Evolutionary conservation across 2,797 vertebrate species (phyloP), one percentile per base, ranked within the genome.

Genomic region (Babyrousa celebensis): DNA sequence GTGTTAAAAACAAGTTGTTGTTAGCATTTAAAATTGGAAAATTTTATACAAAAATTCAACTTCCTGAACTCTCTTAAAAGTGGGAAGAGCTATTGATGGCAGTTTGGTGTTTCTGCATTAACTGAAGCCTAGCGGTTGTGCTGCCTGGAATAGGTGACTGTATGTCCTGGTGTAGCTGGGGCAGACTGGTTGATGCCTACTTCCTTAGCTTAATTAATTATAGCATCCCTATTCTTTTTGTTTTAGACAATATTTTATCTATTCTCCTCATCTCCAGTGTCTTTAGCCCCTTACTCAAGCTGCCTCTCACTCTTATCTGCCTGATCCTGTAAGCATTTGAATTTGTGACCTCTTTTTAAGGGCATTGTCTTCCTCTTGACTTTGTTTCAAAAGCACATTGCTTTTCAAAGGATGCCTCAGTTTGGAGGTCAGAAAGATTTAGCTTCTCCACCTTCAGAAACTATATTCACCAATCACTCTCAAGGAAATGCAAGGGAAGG

Each of bases 351-450:
- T 65, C 52, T 27, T 87, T 54, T 77, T 54, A 80, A 84, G 60
- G 54, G 27, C 52, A 18, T 82, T 12, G 58, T 87, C 62, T 79
- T 95, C 36, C 63, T 40, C 23, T 92, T 83, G 29, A 58, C 27
- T 91, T 75, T 65, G 25, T 89, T 95, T 78, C 32, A 87, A 11
- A 36, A 92, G 65, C 78, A 71, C 27, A 52, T 17, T 89, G 29
- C 70, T 95, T 96, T 83, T 32, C 32, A 91, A 92, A 93, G 32
- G 18, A 60, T 60, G 43, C 29, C 36, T 83, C 58, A 63, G 14
- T 95, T 70, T 89, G 62, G 48, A 95, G 78, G 65, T 94, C 58
- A 87, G 89, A 83, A 94, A 92, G 62, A 85, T 74, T 95, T 86
- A 91, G 84, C 56, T 83, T 93, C 43, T 94, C 25, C 7, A 86